Conservation (phyloP, 1,140 invertebrate species). For the Streblospio benedicti region DNA sequence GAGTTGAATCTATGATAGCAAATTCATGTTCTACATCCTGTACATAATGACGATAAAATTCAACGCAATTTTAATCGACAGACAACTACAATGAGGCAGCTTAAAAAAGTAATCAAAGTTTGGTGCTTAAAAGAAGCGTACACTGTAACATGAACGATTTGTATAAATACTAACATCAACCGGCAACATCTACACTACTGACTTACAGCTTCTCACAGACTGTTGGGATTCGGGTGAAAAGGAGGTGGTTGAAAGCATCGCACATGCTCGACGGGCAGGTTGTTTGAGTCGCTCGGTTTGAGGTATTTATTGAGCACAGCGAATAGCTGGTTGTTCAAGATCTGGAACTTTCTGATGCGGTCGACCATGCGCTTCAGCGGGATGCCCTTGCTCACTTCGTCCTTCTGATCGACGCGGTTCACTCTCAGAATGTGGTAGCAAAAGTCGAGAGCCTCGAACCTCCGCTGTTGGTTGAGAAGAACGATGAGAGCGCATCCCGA, state of each 20-base stretch:
- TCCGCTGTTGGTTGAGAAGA: slow-evolving; percentile 86
- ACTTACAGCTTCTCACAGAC: too few species aligned
- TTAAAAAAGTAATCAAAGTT: too few species aligned
- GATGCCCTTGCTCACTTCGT: slow-evolving; percentile 85
- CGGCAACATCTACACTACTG: too few species aligned
- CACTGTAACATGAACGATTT: too few species aligned
- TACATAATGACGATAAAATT: too few species aligned
- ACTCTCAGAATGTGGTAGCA: slow-evolving; percentile 96
- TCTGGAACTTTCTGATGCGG: slow-evolving; percentile 91
- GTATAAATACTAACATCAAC: too few species aligned
- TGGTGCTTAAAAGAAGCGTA: too few species aligned
- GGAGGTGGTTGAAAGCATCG: slow-evolving; percentile 93
- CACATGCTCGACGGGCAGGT: slow-evolving; percentile 85
- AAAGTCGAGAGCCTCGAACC: slow-evolving; percentile 97
- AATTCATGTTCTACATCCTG: too few species aligned
- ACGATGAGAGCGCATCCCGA: slow-evolving; percentile 97
- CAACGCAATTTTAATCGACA: too few species aligned
- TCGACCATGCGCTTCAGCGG: slow-evolving; percentile 94
- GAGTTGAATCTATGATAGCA: too few species aligned
- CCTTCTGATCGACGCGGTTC: slow-evolving; percentile 92
- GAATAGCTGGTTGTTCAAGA: slow-evolving; percentile 97
- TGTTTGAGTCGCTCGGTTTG: slow-evolving; percentile 65
- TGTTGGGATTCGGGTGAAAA: too few species aligned
- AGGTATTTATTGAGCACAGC: slow-evolving; percentile 93
- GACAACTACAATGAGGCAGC: too few species aligned